A percentile compares a stretch with the other conserved stretches of the same genome.
These are phyloP conservation scores for Cygnus atratus DNA, from an alignment of 2,113 vertebrate species.

Conservation along the genomic window DNA sequence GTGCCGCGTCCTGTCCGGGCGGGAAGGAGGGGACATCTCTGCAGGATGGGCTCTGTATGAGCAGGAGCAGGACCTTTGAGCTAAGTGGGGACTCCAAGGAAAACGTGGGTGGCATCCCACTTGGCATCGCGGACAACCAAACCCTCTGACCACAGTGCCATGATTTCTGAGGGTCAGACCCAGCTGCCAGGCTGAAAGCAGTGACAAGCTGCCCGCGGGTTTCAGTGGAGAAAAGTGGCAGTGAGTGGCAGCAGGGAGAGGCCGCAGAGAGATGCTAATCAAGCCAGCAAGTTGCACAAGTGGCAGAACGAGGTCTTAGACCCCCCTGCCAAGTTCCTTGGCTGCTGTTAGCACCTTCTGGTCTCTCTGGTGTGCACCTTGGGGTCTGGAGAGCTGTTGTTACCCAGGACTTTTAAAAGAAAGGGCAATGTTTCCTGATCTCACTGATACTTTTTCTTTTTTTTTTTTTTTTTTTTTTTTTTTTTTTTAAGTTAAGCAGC, in stretches of 20 bases:
- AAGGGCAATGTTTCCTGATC: not conserved
- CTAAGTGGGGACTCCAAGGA: not conserved
- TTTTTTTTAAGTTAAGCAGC: not conserved
- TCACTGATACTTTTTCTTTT: not conserved
- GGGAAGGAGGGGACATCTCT: not conserved
- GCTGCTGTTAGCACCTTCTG: not conserved
- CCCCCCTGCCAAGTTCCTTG: not conserved
- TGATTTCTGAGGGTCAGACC: not conserved
- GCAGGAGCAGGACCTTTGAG: fast-evolving
- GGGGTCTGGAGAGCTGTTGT: not conserved
- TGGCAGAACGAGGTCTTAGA: not conserved
- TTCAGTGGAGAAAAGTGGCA: not conserved
- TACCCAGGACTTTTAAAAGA: not conserved
- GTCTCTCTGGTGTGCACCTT: not conserved
- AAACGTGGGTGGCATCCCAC: not conserved
- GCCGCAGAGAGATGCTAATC: not conserved
- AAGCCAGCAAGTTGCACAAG: fast-evolving
- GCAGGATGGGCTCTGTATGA: fast-evolving
- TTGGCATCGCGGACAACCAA: not conserved
- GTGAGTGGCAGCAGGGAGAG: not conserved
- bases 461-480: not conserved
- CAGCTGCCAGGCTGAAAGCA: not conserved
- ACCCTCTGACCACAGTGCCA: not conserved
- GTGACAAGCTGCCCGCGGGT: not conserved
- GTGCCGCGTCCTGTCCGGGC: fast-evolving